These are phyloP conservation scores for Montipora cactus DNA, from an alignment of 64 coral and sea anemone genomes.

Conservation along the genomic window DNA sequence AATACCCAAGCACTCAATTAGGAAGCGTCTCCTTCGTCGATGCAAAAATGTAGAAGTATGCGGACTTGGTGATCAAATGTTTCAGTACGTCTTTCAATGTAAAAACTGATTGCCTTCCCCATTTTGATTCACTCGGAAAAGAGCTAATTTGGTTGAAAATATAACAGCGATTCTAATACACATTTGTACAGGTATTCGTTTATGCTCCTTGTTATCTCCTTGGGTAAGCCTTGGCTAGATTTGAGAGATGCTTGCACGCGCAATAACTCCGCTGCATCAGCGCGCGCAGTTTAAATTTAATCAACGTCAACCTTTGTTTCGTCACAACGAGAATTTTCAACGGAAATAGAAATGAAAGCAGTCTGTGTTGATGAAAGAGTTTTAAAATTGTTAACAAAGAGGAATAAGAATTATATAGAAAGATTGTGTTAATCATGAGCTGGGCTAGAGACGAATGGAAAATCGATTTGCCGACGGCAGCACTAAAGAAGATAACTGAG, in stretches of 20 bases:
- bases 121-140: no score
- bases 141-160: no score
- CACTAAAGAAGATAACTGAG: slow-evolving; percentile 77
- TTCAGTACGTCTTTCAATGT: no score
- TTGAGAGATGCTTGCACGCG: background rate
- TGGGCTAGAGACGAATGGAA: slow-evolving; percentile 98
- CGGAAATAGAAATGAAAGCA: background rate
- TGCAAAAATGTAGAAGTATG: no score
- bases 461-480: slow-evolving; percentile 73
- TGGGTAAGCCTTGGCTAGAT: no score
- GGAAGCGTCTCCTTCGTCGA: no score
- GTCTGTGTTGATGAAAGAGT: background rate
- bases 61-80: no score
- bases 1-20: no score
- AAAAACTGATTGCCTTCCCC: no score
- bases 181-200: no score
- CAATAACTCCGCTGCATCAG: background rate
- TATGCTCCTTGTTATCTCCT: no score
- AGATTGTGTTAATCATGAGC: slow-evolving; percentile 56
- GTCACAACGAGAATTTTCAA: background rate
- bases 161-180: no score
- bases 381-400: background rate
- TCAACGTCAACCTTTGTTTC: background rate
- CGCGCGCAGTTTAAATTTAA: slow-evolving; percentile 28
- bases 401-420: background rate